Percentiles rank a stretch among this genome's conserved stretches.
Evolutionary conservation across 53 echinoderm and acorn worm species (phyloP).

Genomic region (Paracentrotus lividus): DNA sequence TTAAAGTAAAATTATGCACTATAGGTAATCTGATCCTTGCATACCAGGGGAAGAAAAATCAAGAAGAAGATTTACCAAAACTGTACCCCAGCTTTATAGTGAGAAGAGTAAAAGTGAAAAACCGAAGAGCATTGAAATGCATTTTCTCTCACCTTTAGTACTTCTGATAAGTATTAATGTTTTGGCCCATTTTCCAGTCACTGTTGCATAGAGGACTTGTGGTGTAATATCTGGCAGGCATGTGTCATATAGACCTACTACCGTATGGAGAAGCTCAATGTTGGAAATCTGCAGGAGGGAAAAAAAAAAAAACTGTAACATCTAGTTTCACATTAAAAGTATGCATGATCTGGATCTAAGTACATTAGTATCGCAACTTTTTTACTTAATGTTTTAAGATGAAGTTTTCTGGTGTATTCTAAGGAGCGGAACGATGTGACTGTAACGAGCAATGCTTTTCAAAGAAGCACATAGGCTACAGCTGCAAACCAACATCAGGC

Average conservation of each 20-base stretch:
- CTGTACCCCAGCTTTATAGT: neutral
- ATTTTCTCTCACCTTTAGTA: constrained; percentile 73
- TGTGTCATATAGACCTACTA: constrained; percentile 90
- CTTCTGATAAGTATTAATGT: constrained; percentile 89
- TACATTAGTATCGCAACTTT: too few relatives aligned
- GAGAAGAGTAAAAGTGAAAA: neutral
- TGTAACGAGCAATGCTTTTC: too few relatives aligned
- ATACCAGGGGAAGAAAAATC: too few relatives aligned
- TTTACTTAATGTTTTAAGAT: too few relatives aligned
- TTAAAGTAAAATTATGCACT: too few relatives aligned
- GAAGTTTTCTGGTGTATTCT: too few relatives aligned
- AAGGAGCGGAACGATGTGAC: too few relatives aligned
- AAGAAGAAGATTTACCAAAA: neutral
- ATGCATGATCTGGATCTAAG: neutral
- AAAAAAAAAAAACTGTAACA: neutral
- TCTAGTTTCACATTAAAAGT: neutral
- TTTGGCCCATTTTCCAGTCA: constrained; percentile 93
- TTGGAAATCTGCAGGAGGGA: constrained; percentile 82
- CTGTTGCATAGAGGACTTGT: constrained; percentile 94
- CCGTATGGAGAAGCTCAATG: constrained; percentile 89
- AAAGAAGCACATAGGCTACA: too few relatives aligned
- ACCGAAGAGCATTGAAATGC: neutral
- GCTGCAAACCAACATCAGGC: too few relatives aligned
- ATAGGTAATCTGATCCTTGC: too few relatives aligned
- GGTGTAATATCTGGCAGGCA: constrained; percentile 98